These are phyloP conservation scores for Natrix natrix DNA, from an alignment of 2,797 vertebrate genomes.

Conservation along the genomic window DNA sequence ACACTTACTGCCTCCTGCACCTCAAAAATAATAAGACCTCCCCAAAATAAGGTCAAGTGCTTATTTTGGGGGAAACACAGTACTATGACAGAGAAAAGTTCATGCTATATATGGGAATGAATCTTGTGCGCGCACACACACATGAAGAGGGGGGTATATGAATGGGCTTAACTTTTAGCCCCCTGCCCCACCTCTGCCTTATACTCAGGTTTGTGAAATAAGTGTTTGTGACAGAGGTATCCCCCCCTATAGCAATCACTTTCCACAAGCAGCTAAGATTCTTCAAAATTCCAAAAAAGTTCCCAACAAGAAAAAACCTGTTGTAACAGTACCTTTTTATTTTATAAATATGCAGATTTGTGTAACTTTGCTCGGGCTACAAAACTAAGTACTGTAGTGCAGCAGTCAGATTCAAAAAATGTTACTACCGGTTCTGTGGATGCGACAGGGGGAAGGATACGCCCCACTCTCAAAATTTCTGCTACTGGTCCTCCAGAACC, in stretches of 20 bases:
- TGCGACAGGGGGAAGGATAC: too few species aligned
- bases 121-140: neutral
- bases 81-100: neutral
- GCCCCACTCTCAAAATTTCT: too few species aligned
- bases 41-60: too few species aligned
- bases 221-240: neutral
- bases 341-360: neutral
- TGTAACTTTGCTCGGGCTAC: neutral
- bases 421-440: too few species aligned
- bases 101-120: neutral
- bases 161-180: neutral
- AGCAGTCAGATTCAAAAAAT: too few species aligned
- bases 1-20: too few species aligned
- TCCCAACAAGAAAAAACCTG: neutral
- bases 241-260: neutral
- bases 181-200: neutral
- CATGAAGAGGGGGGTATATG: neutral
- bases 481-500: too few species aligned
- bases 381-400: neutral
- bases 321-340: neutral
- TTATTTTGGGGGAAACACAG: too few species aligned
- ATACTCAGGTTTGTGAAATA: neutral
- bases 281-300: neutral
- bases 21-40: too few species aligned
- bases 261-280: neutral